phyloP scores from a whole-genome alignment of 2,797 vertebrate genomes.

The Pangasius krempfi region DNA sequence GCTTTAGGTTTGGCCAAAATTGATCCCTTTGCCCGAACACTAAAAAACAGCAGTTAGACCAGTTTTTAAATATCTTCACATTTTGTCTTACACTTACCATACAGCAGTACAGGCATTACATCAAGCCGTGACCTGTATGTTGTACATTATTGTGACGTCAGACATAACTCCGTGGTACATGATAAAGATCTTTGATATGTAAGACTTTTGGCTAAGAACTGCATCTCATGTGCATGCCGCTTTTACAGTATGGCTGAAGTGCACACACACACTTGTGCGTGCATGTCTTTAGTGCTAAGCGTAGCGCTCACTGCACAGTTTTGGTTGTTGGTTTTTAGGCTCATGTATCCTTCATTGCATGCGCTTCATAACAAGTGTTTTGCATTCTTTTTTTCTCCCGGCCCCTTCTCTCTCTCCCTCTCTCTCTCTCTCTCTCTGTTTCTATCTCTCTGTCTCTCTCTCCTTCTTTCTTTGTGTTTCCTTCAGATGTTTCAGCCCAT shows the following conservation, averaged over 20 bases:
- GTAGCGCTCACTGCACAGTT: slow-evolving; percentile 52
- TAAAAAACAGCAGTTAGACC: neutral
- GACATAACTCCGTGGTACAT: slow-evolving; percentile 2
- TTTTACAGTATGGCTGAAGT: slow-evolving; percentile 71
- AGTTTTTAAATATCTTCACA: neutral
- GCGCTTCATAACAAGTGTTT: slow-evolving; percentile 93
- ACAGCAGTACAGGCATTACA: neutral
- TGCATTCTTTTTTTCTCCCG: slow-evolving; percentile 82
- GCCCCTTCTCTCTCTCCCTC: slow-evolving; percentile 70
- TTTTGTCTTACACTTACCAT: neutral
- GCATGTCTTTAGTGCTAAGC: slow-evolving; percentile 61
- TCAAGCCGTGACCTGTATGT: slow-evolving; percentile 7
- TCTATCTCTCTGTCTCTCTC: slow-evolving; percentile 77
- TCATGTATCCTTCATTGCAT: slow-evolving; percentile 93
- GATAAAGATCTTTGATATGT: slow-evolving; percentile 36
- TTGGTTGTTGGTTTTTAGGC: slow-evolving; percentile 84
- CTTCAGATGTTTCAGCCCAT: slow-evolving; percentile 91
- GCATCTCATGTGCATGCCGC: slow-evolving; percentile 64
- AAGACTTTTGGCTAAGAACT: slow-evolving; percentile 39
- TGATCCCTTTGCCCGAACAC: neutral
- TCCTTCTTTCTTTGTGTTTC: slow-evolving; percentile 76
- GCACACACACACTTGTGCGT: slow-evolving; percentile 28
- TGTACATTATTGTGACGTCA: slow-evolving; percentile 26
- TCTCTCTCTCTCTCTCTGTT: slow-evolving; percentile 72
- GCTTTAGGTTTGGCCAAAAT: neutral